Conservation (phyloP, 2,113 vertebrate genomes). For the Sinosuthora webbiana region DNA sequence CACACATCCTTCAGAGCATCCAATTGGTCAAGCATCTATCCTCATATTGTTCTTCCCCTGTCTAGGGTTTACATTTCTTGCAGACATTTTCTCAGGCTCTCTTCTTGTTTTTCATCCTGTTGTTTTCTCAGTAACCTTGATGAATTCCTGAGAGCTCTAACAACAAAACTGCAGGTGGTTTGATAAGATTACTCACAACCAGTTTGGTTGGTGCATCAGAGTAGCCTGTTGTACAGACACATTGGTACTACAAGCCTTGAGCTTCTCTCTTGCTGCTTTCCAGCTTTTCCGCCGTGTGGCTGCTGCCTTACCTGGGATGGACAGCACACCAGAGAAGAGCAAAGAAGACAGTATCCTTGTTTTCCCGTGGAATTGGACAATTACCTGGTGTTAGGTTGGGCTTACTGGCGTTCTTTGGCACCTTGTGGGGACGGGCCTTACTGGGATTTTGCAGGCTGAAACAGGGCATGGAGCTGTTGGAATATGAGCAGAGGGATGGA, state of each 20-base stretch:
- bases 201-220: too few species aligned
- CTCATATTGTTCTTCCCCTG: too few species aligned
- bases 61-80: too few species aligned
- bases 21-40: too few species aligned
- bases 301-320: conserved; percentile 86
- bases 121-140: too few species aligned
- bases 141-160: too few species aligned
- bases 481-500: neutral
- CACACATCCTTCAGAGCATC: too few species aligned
- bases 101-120: too few species aligned
- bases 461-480: neutral
- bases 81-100: too few species aligned
- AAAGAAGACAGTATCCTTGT: conserved; percentile 90
- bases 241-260: neutral
- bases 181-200: too few species aligned
- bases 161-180: too few species aligned
- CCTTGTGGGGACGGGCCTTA: neutral
- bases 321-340: conserved; percentile 86
- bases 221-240: too few species aligned
- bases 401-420: neutral
- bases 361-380: neutral
- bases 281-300: conserved; percentile 88
- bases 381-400: accelerated
- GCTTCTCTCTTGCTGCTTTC: neutral
- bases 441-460: neutral